Percentiles rank a stretch among this genome's conserved stretches.
Conservation (phyloP, 1,140 invertebrate species). For the Zaprionus africanus region DNA sequence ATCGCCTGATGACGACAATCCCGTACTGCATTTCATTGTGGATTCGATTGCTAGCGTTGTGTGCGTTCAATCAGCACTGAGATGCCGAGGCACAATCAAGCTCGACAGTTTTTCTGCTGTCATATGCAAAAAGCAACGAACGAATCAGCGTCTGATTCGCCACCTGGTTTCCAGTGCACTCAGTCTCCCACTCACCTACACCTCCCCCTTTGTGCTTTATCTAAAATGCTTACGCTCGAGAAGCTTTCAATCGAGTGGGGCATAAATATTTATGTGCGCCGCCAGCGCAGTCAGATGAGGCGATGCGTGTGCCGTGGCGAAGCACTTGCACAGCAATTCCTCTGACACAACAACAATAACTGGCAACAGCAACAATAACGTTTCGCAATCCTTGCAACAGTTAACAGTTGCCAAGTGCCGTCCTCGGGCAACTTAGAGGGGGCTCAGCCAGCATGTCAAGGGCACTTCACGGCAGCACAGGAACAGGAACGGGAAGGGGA, state of each 20-base stretch:
- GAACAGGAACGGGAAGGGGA: slow-evolving; percentile 54
- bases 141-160: slow-evolving; percentile 39
- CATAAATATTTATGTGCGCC: slow-evolving; percentile 74
- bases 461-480: slow-evolving; percentile 49
- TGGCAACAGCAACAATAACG: slow-evolving; percentile 26
- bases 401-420: slow-evolving; percentile 68
- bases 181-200: too few species aligned
- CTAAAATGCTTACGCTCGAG: slow-evolving; percentile 84
- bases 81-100: slow-evolving; percentile 63
- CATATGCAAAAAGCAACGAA: slow-evolving; percentile 71
- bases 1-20: slow-evolving; percentile 62
- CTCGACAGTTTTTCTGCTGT: slow-evolving; percentile 69
- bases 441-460: slow-evolving; percentile 70
- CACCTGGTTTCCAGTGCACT: slow-evolving; percentile 10
- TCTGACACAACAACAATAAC: slow-evolving; percentile 9
- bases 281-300: neutral
- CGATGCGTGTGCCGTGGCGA: neutral
- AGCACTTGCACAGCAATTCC: slow-evolving; percentile 19
- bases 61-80: slow-evolving; percentile 69
- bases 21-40: slow-evolving; percentile 14
- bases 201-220: slow-evolving; percentile 59
- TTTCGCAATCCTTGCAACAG: slow-evolving; percentile 53
- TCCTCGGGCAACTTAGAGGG: slow-evolving; percentile 19
- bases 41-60: slow-evolving; percentile 16
- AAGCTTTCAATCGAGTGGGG: slow-evolving; percentile 73